phyloP scores from a whole-genome alignment of 64 coral and sea anemone genomes.

The Dendronephthya gigantea region DNA sequence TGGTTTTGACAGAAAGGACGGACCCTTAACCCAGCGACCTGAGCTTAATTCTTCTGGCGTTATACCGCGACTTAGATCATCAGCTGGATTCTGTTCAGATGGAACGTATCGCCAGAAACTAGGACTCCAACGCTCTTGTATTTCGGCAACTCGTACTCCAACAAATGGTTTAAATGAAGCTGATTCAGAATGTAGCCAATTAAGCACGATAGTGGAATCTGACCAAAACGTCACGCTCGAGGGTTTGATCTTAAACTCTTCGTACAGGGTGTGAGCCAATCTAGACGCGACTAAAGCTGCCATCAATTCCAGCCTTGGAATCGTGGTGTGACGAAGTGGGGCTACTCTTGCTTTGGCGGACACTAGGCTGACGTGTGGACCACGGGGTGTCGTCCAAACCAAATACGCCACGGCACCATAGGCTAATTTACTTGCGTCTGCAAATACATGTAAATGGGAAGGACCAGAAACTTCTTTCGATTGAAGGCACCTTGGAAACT shows the following conservation, averaged over 20 bases:
- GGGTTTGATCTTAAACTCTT: slow-evolving; percentile 22
- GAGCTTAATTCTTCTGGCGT: background rate
- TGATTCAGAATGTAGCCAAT: slow-evolving; percentile 20
- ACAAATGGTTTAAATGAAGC: slow-evolving; percentile 19
- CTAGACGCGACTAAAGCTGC: slow-evolving; percentile 19
- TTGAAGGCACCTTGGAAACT: slow-evolving; percentile 33
- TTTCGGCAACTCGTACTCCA: slow-evolving; percentile 23
- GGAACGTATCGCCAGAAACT: slow-evolving; percentile 14
- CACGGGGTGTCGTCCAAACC: slow-evolving; percentile 3
- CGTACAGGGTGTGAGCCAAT: background rate
- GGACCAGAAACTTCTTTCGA: background rate
- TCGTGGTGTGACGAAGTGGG: slow-evolving; percentile 27
- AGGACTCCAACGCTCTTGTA: slow-evolving; percentile 7
- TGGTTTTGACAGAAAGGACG: background rate
- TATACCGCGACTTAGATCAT: slow-evolving; percentile 24
- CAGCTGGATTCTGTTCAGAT: slow-evolving; percentile 17
- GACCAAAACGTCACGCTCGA: slow-evolving; percentile 2
- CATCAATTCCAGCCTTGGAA: slow-evolving; percentile 41
- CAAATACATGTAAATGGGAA: slow-evolving; percentile 15
- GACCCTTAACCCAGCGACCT: slow-evolving; percentile 21
- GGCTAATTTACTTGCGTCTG: slow-evolving; percentile 15
- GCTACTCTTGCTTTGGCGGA: slow-evolving; percentile 29
- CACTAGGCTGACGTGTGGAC: background rate
- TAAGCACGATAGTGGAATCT: slow-evolving; percentile 8
- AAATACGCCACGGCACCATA: slow-evolving; percentile 39